Evolutionary conservation across 2,888 invertebrate species (phyloP), one percentile per base, ranked within the genome.

Genomic region (Blastobasis adustella): DNA sequence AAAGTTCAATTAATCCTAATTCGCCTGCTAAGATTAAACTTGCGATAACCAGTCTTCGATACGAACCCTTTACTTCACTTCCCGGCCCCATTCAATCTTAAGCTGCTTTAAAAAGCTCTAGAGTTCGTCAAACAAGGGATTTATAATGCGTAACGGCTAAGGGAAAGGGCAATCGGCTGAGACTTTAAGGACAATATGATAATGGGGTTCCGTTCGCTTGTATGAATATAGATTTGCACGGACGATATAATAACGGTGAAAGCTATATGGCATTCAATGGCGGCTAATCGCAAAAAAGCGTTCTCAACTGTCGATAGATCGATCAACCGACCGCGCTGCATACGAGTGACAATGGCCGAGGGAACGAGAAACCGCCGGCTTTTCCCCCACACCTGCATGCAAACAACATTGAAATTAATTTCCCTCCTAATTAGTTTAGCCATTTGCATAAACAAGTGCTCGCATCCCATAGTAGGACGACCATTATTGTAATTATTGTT

Each of bases 1-100:
- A 84, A 83, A 85, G 79, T 83, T 88, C 84, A 83, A 88, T 87
- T 87, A 87, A 87, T 88, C 88, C 88, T 79, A 88, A 87, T 87
- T 88, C 82, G 83, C 76, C 75, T 76, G 79, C 78, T 69, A 76
- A 88, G 87, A 86, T 86, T 84, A 86, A 80, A 74, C 74, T 72
- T 60, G 63, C 78, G 87, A 87, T 87, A 87, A 79, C 76, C 76
- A 73, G 67, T 76, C 73, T 81, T 81, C 74, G 75, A 69, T 75
- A 77, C 66, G 79, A 83, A 83, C 86, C 87, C 86, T 85, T 86
- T 85, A 73, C 82, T 80, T 75, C 66, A 62, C 70, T 78, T 76
- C 72, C 75, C 76, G 71, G 69, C 77, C 81, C 80, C 71, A 67
- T 62, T 76, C 81, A 75, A 63, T 61, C 65, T 72, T 85, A 86